Base-by-base conservation (phyloP, 2,797 vertebrate genomes). In the Remorina albescens region DNA sequence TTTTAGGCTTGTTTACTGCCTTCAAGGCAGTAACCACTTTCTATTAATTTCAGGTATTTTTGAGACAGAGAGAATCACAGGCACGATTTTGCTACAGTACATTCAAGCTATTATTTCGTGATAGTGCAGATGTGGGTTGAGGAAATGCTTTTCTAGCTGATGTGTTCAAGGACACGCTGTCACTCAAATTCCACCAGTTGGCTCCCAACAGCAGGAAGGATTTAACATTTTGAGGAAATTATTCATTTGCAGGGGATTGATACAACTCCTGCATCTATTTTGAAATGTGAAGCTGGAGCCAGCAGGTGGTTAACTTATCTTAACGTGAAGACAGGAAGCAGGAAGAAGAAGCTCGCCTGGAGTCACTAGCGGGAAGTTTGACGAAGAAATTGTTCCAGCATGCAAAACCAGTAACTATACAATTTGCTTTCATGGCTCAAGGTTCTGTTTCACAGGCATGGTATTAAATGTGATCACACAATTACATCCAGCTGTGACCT, bases 141-240 rank as follows among this genome's bases (percentile, higher is more conserved):
- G 56, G 16, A n/a, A 68, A 41, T 28, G 8, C 6, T 44, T 16
- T 28, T 2, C 30, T 47, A 4, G 0, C 3, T 41, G 53, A 63
- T 36, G 62, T 55, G 23, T 53, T 74, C 42, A 76, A 76, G 66
- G 47, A 56, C 11, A 5, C 37, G 21, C 36, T 66, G 30, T 67
- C 30, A 49, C n/a, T 65, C 6, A 50, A 26, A 5, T 41, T 50
- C 54, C 2, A 8, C 4, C 7, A 19, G 26, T 4, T 26, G 23
- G 4, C 46, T 25, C 49, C 7, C 51, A 18, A 47, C 57, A 53
- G 51, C 51, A 50, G 28, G n/a, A 51, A 9, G 8, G 37, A 6
- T 3, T 19, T 3, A 28, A 26, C 19, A 47, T 7, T 62, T 47
- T 23, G 11, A 19, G n/a, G 57, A 68, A 67, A 1, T 18, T 5